phyloP scores from a whole-genome alignment of 2,888 invertebrate species.

The Luperina testacea region DNA sequence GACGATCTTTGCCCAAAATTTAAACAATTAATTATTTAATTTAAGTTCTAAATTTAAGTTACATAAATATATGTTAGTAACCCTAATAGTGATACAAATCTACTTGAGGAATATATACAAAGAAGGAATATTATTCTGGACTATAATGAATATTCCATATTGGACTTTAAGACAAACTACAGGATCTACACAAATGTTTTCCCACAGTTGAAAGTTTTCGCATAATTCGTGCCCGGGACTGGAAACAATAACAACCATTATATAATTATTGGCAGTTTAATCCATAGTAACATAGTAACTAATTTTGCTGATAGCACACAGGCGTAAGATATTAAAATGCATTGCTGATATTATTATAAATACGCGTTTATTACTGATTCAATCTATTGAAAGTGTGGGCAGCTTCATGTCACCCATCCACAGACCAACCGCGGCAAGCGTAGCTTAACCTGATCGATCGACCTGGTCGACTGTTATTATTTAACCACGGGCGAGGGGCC shows the following conservation, averaged over 20 bases:
- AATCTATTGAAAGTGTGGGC: not conserved
- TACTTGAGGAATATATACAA: not conserved
- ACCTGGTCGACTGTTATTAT: no score
- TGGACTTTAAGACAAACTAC: constrained; percentile 17
- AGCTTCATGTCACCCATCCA: not conserved
- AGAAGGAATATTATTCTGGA: not conserved
- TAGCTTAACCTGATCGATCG: no score
- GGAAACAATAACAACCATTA: constrained; percentile 22
- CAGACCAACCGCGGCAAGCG: no score
- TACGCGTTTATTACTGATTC: not conserved
- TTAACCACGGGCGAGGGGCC: no score
- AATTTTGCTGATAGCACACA: not conserved
- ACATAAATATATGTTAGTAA: no score
- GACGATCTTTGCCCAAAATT: no score
- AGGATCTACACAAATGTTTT: not conserved
- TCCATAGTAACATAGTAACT: not conserved
- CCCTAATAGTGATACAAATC: not conserved
- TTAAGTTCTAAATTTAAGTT: no score
- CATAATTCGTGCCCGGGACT: constrained; percentile 29
- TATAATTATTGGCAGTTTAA: not conserved
- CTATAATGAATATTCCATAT: constrained; percentile 8
- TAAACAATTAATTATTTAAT: no score
- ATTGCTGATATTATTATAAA: not conserved
- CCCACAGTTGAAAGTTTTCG: constrained; percentile 18
- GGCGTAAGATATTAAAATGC: not conserved